These are phyloP conservation scores for Alouatta palliata DNA, from an alignment of 2,113 vertebrate genomes.

Conservation along the genomic window DNA sequence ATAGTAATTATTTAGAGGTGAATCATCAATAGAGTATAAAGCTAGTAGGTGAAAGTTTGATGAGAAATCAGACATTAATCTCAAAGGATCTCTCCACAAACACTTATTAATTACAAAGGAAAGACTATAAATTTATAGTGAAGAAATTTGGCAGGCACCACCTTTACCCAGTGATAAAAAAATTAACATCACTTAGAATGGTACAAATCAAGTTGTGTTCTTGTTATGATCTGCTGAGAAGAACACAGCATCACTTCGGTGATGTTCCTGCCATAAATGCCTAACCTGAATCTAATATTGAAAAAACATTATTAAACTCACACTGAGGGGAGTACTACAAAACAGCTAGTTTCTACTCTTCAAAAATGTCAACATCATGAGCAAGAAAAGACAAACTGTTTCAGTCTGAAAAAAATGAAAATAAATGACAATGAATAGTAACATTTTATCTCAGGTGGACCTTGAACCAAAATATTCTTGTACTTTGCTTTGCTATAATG, in stretches of 20 bases:
- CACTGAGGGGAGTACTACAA: slow-evolving; percentile 6
- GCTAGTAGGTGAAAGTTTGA: neutral
- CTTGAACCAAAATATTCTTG: neutral
- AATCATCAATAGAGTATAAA: neutral
- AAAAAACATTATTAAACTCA: neutral
- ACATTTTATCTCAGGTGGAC: neutral
- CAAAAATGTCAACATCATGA: neutral
- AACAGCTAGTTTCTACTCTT: slow-evolving; percentile 11
- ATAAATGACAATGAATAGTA: neutral
- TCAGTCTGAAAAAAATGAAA: slow-evolving; percentile 6
- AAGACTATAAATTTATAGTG: neutral
- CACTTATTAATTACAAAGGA: neutral
- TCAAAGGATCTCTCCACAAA: neutral
- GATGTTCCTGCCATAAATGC: neutral
- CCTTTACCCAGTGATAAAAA: neutral
- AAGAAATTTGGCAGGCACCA: neutral
- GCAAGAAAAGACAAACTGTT: neutral
- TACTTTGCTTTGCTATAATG: slow-evolving; percentile 1
- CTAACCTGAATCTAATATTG: slow-evolving; percentile 1
- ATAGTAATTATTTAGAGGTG: neutral
- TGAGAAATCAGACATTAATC: neutral
- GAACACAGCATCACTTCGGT: neutral
- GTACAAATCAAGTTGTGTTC: neutral
- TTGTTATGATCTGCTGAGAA: neutral
- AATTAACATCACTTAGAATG: neutral